Evolutionary conservation across 2,888 invertebrate genomes (phyloP), one percentile per base, ranked within the genome.

Genomic region (Drosophila seclusa): DNA sequence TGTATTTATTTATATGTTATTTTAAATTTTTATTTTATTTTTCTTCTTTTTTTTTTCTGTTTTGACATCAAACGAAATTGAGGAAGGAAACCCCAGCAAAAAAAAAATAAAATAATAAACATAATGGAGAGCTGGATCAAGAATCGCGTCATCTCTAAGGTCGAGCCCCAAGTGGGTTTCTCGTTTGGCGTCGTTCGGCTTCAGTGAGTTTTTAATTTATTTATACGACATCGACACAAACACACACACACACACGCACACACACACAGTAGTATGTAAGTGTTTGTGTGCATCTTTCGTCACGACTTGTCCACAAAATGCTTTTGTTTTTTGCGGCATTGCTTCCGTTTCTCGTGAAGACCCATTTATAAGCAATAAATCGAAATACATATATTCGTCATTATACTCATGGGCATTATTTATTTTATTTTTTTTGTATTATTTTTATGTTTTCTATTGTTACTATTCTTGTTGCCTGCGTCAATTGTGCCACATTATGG

Each of bases 141-240:
- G 73, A 68, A 60, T 38, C 63, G 60, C 73, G 59, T 58, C 78
- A 64, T 77, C 70, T 78, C 53, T 32, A 74, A 74, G 66, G 70
- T 71, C 68, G 59, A 32, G 62, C 50, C 64, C 68, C 65, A 81
- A 82, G 58, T 80, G 69, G 71, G 66, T 83, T 80, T 73, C 78
- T 73, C 78, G 69, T 78, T 78, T 78, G 71, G 76, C 74, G 50
- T 78, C 80, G 87, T 81, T 79, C 70, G 73, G 85, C 82, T 82
- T 80, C 82, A 88, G 50, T 83, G 82, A 87, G 78, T 86, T 78
- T 83, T 73, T 68, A 76, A 87, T 85, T 81, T 85, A 85, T 85
- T 85, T 85, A 85, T 87, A 69, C 59, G 68, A 71, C 68, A 66
- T 61, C 59, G 65, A 68, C 68, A 66, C 61, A 58, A 58, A 63